phyloP scores from a whole-genome alignment of 2,113 vertebrate genomes.

The Archilochus colubris region DNA sequence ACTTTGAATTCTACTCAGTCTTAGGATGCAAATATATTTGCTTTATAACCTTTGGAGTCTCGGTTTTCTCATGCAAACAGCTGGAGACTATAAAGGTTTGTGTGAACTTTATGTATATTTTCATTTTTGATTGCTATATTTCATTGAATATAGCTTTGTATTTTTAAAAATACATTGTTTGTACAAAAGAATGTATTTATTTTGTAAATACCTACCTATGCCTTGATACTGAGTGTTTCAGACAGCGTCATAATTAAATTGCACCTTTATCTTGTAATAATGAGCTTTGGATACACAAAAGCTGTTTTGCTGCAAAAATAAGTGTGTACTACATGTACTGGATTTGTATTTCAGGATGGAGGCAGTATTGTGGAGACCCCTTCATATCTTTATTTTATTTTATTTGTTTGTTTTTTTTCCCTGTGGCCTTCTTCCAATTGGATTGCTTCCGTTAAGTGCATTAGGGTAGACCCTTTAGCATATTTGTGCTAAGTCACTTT shows the following conservation, averaged over 20 bases:
- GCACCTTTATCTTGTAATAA: constrained; percentile 55
- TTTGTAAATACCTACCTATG: constrained; percentile 16
- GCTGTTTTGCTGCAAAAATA: constrained; percentile 34
- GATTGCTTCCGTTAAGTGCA: constrained; percentile 20
- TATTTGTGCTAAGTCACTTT: background rate
- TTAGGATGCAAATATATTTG: background rate
- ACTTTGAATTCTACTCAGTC: background rate
- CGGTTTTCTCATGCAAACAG: background rate
- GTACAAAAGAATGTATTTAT: background rate
- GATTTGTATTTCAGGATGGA: constrained; percentile 32
- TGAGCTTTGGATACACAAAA: constrained; percentile 41
- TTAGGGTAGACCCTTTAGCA: background rate
- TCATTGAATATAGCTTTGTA: background rate
- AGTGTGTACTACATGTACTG: background rate
- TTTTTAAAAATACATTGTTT: background rate
- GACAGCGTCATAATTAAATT: constrained; percentile 9
- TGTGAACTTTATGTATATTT: background rate
- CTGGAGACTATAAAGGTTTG: background rate
- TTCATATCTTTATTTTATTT: background rate
- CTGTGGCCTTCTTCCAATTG: background rate
- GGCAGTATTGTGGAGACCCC: background rate
- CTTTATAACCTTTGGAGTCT: background rate
- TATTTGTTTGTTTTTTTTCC: background rate
- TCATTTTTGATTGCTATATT: background rate
- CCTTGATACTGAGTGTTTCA: background rate